Percentiles rank a stretch among this genome's conserved stretches.
Conservation (phyloP, 2,888 invertebrate species). For the Baronia brevicornis region DNA sequence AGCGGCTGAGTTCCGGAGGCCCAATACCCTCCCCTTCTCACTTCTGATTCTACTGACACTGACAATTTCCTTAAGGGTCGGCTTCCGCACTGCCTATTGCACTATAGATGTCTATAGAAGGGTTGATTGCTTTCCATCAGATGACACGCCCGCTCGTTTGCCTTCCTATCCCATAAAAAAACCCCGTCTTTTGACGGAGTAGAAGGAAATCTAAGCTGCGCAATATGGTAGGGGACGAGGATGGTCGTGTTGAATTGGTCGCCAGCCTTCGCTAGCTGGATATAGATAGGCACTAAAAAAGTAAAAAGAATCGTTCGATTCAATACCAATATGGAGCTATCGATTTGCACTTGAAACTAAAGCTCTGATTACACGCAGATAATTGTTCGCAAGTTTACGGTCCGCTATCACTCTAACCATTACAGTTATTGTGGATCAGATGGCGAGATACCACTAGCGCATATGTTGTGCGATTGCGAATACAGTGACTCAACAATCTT, state of each 20-base stretch:
- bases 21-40: no score
- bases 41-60: constrained; percentile 27
- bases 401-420: constrained; percentile 41
- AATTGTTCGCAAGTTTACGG: constrained; percentile 35
- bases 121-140: no score
- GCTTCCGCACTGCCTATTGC: no score
- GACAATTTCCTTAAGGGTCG: constrained; percentile 2
- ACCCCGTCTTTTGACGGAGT: constrained; percentile 10
- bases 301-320: neutral
- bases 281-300: no score
- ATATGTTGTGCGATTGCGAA: constrained; percentile 51
- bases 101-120: no score
- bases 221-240: no score
- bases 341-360: constrained; percentile 37
- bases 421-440: constrained; percentile 57
- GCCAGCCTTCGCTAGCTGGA: no score
- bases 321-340: constrained; percentile 1
- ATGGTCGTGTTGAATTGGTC: no score
- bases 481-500: constrained; percentile 25
- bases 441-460: constrained; percentile 50
- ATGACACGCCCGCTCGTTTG: no score
- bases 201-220: constrained; percentile 7
- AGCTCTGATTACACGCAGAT: constrained; percentile 55
- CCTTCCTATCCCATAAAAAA: constrained; percentile 4
- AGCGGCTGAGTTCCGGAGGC: no score